Base-by-base conservation (phyloP, 2,113 vertebrate species). In the Platichthys stellatus region DNA sequence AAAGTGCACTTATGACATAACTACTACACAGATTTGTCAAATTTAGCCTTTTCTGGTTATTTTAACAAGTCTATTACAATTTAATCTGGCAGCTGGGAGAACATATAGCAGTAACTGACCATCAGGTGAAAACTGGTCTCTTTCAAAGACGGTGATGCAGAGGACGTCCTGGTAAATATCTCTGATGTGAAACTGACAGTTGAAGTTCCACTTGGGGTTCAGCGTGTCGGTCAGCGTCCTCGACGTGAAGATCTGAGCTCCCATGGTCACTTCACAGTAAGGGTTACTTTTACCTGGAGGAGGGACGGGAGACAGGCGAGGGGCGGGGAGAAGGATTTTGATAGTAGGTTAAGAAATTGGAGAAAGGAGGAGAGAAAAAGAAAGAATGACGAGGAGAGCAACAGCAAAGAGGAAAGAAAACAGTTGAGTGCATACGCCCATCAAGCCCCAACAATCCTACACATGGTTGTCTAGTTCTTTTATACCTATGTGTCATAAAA, bases 181-280 rank as follows among this genome's bases (percentile, higher is more conserved):
- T 89, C 94, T 96, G 79, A 99, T 95, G 88, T 98, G 96, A 91
- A 99, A 99, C 93, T 99, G 97, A 90, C 98, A 99, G 90, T 96
- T 99, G 82, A 98, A 99, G 78, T 96, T 98, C 98, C 98, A 99
- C 84, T 98, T 99, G 63, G 98, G 97, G 85, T 95, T 97, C 57
- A 96, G 80, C 0, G 97, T 98, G 86, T 99, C 98, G 24, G 94
- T 96, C 61, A 99, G 86, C 0, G 96, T 96, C 54, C 98, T 94
- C 2, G 97, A 98, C 0, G 96, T 97, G 86, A 95, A 99, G 86
- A 95, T 94, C 93, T 99, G 98, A 1, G 95, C 94, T 82, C 97
- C 97, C 97, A 99, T 95, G 80, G 96, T 97, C 85, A 99, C 94
- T 84, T 99, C 98, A 74, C 98, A 99, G 84, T 97, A 99, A 0